These are phyloP conservation scores for Polydrusus tereticollis DNA, from an alignment of 2,888 invertebrate genomes.

Conservation along the genomic window DNA sequence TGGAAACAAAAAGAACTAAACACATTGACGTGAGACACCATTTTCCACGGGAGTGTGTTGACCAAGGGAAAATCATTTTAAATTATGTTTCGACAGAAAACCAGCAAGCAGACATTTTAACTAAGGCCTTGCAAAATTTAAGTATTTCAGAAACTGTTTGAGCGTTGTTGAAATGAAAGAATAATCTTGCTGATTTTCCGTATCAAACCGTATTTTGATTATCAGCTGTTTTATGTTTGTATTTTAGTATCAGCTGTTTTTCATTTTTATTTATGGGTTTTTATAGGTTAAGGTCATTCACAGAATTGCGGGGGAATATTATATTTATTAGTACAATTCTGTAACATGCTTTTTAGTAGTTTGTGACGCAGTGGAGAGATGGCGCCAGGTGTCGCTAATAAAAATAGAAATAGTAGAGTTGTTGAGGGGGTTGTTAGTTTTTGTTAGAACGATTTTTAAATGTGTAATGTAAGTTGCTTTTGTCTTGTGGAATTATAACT, in stretches of 20 bases:
- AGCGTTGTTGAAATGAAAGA: neutral
- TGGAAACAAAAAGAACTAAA: too few relatives aligned
- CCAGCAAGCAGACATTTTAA: neutral
- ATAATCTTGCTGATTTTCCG: neutral
- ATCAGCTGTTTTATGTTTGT: neutral
- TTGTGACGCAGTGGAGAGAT: neutral
- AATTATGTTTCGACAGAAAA: neutral
- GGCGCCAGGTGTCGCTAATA: neutral
- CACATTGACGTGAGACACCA: too few relatives aligned
- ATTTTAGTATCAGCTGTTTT: neutral
- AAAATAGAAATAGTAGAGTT: too few relatives aligned
- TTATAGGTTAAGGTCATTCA: neutral
- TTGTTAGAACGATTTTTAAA: too few relatives aligned
- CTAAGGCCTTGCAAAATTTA: neutral
- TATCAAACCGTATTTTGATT: neutral
- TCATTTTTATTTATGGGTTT: neutral
- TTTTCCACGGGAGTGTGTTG: too few relatives aligned
- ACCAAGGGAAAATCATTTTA: too few relatives aligned
- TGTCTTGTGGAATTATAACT: too few relatives aligned
- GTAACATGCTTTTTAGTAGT: neutral
- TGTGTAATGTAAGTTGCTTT: too few relatives aligned
- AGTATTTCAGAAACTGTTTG: neutral
- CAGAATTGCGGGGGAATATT: neutral
- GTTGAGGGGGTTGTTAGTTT: too few relatives aligned
- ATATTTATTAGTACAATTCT: neutral